Evolutionary conservation across 2,888 invertebrate genomes (phyloP), one percentile per base, ranked within the genome.

Genomic region (Xestia rhomboidea): DNA sequence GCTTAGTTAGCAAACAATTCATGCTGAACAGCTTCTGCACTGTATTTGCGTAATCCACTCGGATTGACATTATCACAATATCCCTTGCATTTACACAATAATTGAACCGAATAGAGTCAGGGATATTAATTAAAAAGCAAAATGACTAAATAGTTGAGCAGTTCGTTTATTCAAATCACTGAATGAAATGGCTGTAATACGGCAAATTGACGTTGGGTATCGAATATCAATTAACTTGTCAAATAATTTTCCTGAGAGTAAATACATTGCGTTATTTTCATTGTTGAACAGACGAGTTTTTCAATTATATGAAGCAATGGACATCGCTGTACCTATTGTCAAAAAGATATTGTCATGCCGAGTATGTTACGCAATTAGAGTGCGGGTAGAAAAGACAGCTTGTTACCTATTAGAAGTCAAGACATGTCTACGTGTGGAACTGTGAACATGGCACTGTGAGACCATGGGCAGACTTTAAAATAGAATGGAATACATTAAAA

Each of bases 261-360:
- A 15, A 64, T 27, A 15, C 15, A 18, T 64, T 46, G 54, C 54
- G 13, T 4, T 54, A 34, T 51, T 54, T 34, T 27, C 24, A 10
- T 18, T 24, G 63, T 30, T 15, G 5, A 46, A 21, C 7, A 15
- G 11, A 38, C 46, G n/a, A 67, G 24, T 60, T 38, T 67, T 60
- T 24, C 18, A 57, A 57, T 78, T 49, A 49, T 3, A 13, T 68
- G 13, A 79, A 27, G 49, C 49, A 34, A 62, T 60, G 41, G 11
- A 68, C 62, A 5, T 49, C 24, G 13, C 27, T 38, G 44, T 27
- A 44, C 10, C 46, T 34, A 67, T 60, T 68, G n/a, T 54, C 44
- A 27, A 49, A 62, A 77, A 34, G 8, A 18, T 18, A 62, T 51
- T 63, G 44, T 77, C 34, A 70, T 79, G 51, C 24, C 1, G 60